Conservation (phyloP, 2,113 vertebrate species). For the Irena cyanogastra region DNA sequence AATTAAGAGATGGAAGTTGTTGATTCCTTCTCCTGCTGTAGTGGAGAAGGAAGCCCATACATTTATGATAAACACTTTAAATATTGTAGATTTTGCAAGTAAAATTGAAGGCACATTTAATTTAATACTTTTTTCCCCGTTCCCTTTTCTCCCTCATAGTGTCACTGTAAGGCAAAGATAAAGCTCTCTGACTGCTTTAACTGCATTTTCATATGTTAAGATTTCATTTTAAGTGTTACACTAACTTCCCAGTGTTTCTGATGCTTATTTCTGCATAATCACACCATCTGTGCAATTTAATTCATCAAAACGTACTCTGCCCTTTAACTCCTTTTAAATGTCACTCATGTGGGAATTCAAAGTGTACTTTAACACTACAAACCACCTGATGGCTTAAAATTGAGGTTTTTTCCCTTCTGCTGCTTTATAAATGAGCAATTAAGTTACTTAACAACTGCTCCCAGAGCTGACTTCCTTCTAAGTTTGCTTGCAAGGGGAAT, state of each 20-base stretch:
- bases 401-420: not conserved
- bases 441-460: not conserved
- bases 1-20: not conserved
- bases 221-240: not conserved
- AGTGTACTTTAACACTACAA: not conserved
- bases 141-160: not conserved
- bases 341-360: not conserved
- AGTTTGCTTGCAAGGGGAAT: not conserved
- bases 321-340: not conserved
- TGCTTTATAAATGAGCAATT: not conserved
- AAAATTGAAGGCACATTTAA: not conserved
- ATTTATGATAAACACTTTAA: not conserved
- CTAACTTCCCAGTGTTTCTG: not conserved
- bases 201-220: not conserved
- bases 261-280: not conserved
- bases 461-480: not conserved
- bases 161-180: not conserved
- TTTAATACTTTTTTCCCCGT: not conserved
- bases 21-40: not conserved
- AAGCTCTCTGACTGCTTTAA: not conserved
- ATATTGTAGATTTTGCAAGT: not conserved
- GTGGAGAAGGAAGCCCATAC: not conserved
- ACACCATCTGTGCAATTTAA: not conserved
- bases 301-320: not conserved
- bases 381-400: not conserved